These are phyloP conservation scores for Diuraphis noxia DNA, from an alignment of 1,140 invertebrate species.

Conservation along the genomic window DNA sequence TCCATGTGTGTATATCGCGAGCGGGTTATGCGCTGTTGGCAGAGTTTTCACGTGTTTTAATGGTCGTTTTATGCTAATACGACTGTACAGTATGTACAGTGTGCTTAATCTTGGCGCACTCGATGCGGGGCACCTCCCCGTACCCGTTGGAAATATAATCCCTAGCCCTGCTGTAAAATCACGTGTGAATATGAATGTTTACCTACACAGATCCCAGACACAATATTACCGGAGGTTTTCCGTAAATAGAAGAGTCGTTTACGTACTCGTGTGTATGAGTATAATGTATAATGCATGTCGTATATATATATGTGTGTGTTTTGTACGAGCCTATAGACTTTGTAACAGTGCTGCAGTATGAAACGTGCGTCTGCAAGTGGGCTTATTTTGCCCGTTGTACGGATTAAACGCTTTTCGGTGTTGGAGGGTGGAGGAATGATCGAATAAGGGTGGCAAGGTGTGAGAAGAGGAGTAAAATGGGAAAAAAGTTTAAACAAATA, in stretches of 20 bases:
- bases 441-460: neutral
- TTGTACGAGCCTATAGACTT: neutral
- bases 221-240: constrained; percentile 20
- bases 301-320: neutral
- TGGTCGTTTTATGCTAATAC: constrained; percentile 42
- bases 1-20: neutral
- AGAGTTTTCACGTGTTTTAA: constrained; percentile 13
- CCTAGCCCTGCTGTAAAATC: neutral
- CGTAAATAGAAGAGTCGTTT: constrained; percentile 27
- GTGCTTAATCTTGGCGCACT: constrained; percentile 42
- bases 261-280: neutral
- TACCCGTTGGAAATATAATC: constrained; percentile 9
- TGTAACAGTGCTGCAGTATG: neutral
- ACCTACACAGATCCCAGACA: constrained; percentile 39
- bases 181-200: constrained; percentile 51
- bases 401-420: constrained; percentile 36
- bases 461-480: neutral
- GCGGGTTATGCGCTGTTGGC: neutral
- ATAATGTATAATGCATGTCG: neutral
- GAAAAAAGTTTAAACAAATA: neutral
- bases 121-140: neutral
- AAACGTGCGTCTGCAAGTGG: neutral
- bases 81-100: neutral
- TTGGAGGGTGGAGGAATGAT: too few relatives aligned
- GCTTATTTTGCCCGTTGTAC: neutral